Base-by-base conservation (phyloP, 2,888 invertebrate genomes). In the Meta bourneti region DNA sequence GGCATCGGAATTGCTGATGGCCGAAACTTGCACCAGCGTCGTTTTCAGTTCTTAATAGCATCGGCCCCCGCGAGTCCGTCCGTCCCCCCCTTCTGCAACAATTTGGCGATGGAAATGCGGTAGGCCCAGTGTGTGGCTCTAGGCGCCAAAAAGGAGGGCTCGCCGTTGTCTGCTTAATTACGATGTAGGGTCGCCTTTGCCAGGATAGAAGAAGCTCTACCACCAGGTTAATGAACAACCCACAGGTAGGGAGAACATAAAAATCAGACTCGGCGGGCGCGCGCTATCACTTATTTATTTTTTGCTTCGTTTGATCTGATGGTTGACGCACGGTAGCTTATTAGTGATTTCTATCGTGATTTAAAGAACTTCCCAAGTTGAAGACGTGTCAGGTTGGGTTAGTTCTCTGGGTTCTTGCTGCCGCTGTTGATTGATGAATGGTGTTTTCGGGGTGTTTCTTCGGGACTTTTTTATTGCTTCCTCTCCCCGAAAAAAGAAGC, bases 121-220 rank as follows among this genome's bases (percentile, higher is more conserved):
- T 82, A 77, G 77, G 89, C 82, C 82, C 77, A 54, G 72, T 80
- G 71, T 34, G 34, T 34, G 75, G 74, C 75, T 81, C 13, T 81
- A 77, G 89, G 89, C 89, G 89, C 89, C 89, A 89, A 89, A 89
- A 89, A 89, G 81, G 77, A 82, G 89, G 89, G 82, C 49, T 89
- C 89, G 82, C 75, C 89, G 74, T 20, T 61, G 81, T 74, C 88
- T 75, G 85, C 88, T 82, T 82, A 89, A 82, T 82, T 89, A 89
- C 75, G 72, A 70, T 69, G 79, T 71, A 87, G 79, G 34, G 34
- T 34, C 34, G 1, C 4, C 34, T 34, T 34, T 34, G 34, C 34
- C 34, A 34, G 34, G 34, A 34, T 2, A 34, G 34, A 34, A 34
- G 34, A 34, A 34, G 34, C 34, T 1, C 34, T 34, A 34, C 34